phyloP scores from a whole-genome alignment of 1,140 invertebrate species.

The Elymnias hypermnestra region DNA sequence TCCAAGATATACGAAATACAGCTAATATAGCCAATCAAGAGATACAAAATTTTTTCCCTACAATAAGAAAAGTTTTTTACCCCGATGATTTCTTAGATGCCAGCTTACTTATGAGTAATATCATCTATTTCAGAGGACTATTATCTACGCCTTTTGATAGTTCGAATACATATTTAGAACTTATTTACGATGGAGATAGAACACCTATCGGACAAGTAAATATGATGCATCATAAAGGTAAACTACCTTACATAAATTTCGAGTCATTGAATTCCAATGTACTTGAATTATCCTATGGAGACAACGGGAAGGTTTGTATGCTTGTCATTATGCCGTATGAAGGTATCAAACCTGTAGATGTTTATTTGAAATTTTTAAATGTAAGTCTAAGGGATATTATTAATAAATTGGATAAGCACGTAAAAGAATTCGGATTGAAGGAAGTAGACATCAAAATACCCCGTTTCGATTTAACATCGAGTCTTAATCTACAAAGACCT shows the following conservation, averaged over 20 bases:
- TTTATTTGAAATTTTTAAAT: constrained; percentile 33
- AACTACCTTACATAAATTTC: constrained; percentile 66
- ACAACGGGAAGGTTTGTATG: constrained; percentile 44
- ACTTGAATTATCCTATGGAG: constrained; percentile 75
- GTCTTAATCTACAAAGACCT: constrained; percentile 75
- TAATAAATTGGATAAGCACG: constrained; percentile 52
- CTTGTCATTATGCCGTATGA: constrained; percentile 35
- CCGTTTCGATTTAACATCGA: constrained; percentile 80
- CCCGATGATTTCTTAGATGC: constrained; percentile 73
- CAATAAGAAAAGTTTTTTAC: constrained; percentile 28
- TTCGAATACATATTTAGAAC: constrained; percentile 64
- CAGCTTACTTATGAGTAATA: constrained; percentile 83
- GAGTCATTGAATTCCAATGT: constrained; percentile 69
- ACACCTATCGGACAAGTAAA: constrained; percentile 63
- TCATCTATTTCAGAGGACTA: constrained; percentile 87
- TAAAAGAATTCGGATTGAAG: constrained; percentile 52
- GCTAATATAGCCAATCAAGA: neutral
- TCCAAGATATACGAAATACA: neutral
- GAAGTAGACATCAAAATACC: constrained; percentile 81
- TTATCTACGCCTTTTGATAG: constrained; percentile 84
- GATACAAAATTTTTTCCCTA: neutral
- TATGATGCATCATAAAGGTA: constrained; percentile 76
- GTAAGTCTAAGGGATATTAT: constrained; percentile 44
- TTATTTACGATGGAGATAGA: constrained; percentile 71
- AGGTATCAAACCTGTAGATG: constrained; percentile 23